A percentile compares a stretch with the other conserved stretches of the same genome.
Evolutionary conservation across 2,113 vertebrate species (phyloP).

Genomic region (Sialia sialis): DNA sequence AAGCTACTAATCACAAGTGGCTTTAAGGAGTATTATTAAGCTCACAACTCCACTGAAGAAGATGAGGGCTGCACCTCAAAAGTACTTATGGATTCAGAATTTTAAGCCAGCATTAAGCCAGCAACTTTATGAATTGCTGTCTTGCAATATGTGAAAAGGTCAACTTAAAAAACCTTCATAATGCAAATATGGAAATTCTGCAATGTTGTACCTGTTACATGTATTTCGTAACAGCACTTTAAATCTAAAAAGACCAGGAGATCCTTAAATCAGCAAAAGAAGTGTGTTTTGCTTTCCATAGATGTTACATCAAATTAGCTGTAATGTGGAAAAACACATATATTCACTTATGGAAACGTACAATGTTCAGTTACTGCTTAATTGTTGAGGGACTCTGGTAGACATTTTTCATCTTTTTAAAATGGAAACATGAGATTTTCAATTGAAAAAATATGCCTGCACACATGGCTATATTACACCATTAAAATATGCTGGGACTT

Average conservation of each 20-base stretch:
- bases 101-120: background rate
- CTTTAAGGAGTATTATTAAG: background rate
- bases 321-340: background rate
- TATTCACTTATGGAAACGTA: background rate
- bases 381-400: background rate
- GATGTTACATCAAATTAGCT: background rate
- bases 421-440: background rate
- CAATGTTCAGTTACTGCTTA: background rate
- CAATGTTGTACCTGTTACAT: background rate
- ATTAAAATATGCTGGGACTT: background rate
- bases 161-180: background rate
- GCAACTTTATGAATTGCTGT: background rate
- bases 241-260: background rate
- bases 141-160: background rate
- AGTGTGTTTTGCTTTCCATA: background rate
- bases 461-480: background rate
- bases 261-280: background rate
- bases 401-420: background rate
- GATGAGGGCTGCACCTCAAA: background rate
- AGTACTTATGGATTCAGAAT: background rate
- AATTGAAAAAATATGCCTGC: background rate
- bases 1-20: background rate
- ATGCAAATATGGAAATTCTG: background rate
- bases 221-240: background rate
- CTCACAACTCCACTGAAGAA: background rate